Base-by-base conservation (phyloP, 2,888 invertebrate species). In the Parnassius mnemosyne region DNA sequence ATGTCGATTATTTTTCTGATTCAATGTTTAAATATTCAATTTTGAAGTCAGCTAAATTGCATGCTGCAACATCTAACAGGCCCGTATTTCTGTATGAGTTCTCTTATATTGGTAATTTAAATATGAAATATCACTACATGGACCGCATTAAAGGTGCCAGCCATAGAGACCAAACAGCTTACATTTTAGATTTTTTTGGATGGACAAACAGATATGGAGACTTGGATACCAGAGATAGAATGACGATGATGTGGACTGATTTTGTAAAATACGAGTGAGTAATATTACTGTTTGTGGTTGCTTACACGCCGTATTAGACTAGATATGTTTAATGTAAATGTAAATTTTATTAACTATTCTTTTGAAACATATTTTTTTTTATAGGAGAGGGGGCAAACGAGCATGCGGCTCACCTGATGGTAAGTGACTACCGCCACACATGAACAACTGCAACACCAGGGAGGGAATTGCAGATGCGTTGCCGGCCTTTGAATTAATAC, bases 221-320 rank as follows among this genome's bases (percentile, higher is more conserved):
- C 69, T 69, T 89, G 65, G 80, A 87, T 64, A 84, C 77, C 1
- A 81, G 88, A 67, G 86, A 89, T 49, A 74, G 84, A 1, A 73
- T 91, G 82, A 86, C 84, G 0, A 66, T 71, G 3, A 89, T 91
- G 89, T 90, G 90, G 90, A 74, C 83, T 3, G 87, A 91, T 68
- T 91, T 86, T 66, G 73, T 81, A 0, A 87, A 81, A 72, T 86
- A 79, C 66, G 84, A 76, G 90, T 91, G 77, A 83, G 87, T 82
- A 64, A 12, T 43, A 43, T 34, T 34, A 34, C 34, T 34, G 34
- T 34, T 34, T 5, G 34, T 34, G 3, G 34, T 34, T 34, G 34
- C 1, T 34, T 34, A 3, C 34, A 34, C 3, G 5, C 34, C 34
- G 34, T 34, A 7, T 7, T 34, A 7, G 34, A 34, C 7, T 25